These are phyloP conservation scores for Podilymbus podiceps DNA, from an alignment of 2,113 vertebrate species.

Conservation along the genomic window DNA sequence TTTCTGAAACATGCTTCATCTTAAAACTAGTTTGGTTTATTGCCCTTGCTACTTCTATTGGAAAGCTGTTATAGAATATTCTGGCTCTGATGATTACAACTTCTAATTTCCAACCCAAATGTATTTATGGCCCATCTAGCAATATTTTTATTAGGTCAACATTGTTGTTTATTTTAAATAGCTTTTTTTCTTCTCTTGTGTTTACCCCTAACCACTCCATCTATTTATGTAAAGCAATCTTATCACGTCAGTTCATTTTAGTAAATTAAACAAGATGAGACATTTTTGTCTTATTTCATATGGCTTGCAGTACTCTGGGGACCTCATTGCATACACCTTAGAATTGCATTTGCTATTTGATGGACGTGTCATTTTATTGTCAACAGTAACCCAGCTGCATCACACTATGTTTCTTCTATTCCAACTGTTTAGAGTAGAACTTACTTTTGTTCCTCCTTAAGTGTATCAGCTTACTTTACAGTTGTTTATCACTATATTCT, in stretches of 20 bases:
- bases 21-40: constrained; percentile 15
- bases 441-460: not conserved
- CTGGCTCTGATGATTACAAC: not conserved
- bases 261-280: not conserved
- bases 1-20: constrained; percentile 1
- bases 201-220: not conserved
- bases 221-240: not conserved
- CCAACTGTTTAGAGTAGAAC: not conserved
- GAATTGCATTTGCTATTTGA: not conserved
- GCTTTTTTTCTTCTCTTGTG: not conserved
- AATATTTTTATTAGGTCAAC: not conserved
- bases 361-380: rapidly evolving
- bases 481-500: not conserved
- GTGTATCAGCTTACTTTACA: not conserved
- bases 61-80: not conserved
- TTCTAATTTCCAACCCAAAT: not conserved
- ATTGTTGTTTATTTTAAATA: not conserved
- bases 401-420: not conserved
- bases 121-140: not conserved
- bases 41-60: not conserved
- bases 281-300: not conserved
- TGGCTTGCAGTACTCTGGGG: not conserved
- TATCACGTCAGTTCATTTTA: not conserved
- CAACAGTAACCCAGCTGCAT: not conserved
- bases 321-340: not conserved